Percentiles rank a stretch among this genome's conserved stretches.
Evolutionary conservation across 2,797 vertebrate species (phyloP).

Genomic region (Pogoniulus pusillus): DNA sequence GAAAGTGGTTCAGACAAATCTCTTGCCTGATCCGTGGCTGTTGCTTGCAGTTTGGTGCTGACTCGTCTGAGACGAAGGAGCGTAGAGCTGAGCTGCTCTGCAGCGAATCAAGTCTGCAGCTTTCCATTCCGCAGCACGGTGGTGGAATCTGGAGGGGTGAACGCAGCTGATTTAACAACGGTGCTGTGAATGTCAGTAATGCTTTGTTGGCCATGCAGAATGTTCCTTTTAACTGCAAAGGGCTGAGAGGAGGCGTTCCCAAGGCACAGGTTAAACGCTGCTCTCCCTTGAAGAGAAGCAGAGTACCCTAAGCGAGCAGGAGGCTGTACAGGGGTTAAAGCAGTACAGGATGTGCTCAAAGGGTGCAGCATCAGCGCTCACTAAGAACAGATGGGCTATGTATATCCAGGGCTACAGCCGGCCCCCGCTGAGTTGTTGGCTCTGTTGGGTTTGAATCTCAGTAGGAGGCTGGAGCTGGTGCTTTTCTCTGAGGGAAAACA

Average conservation of each 20-base stretch:
- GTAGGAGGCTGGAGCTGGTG: constrained; percentile 1
- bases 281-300: background rate
- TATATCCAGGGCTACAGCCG: background rate
- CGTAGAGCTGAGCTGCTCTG: background rate
- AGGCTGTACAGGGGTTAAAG: background rate
- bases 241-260: background rate
- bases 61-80: background rate
- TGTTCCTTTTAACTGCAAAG: background rate
- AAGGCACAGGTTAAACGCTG: background rate
- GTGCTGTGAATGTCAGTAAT: background rate
- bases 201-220: background rate
- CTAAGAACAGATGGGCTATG: background rate
- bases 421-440: background rate
- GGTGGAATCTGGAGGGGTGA: background rate
- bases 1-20: background rate
- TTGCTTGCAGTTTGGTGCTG: constrained; percentile 5
- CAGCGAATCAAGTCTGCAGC: background rate
- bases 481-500: background rate
- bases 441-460: background rate
- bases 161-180: background rate
- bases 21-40: background rate
- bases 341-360: background rate
- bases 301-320: background rate
- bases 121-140: background rate
- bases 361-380: background rate